phyloP scores from a whole-genome alignment of 2,113 vertebrate genomes.

The Australoheros scitulus region DNA sequence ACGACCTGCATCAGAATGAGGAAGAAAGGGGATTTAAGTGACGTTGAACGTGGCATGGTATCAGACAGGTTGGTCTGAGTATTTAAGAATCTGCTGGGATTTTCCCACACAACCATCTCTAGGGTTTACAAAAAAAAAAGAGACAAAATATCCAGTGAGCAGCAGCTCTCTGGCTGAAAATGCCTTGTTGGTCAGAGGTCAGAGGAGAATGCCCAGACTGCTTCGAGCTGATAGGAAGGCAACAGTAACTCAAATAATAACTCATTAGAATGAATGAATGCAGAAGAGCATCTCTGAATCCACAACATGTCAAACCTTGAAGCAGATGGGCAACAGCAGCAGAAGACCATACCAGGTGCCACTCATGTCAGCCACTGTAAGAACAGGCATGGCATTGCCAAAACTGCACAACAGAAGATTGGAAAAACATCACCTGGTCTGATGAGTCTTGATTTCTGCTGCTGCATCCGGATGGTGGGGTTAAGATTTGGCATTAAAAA shows the following conservation, averaged over 20 bases:
- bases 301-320: background rate
- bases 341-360: background rate
- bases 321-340: background rate
- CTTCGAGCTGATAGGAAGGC: background rate
- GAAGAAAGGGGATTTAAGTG: too few relatives aligned
- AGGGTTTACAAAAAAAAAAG: accelerated
- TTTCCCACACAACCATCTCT: background rate
- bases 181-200: background rate
- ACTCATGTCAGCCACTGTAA: background rate
- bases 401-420: background rate
- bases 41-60: too few relatives aligned
- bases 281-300: background rate
- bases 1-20: too few relatives aligned
- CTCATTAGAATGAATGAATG: background rate
- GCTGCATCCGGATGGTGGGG: background rate
- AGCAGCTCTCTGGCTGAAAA: background rate
- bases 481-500: background rate
- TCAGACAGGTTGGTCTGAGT: background rate
- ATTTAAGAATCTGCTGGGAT: background rate
- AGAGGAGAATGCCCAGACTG: background rate
- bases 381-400: background rate
- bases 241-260: background rate
- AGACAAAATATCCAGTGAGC: background rate
- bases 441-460: background rate
- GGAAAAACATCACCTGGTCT: background rate